A percentile compares a stretch with the other conserved stretches of the same genome.
Conservation (phyloP, 2,113 vertebrate species). For the Ivindomyrus marchei region DNA sequence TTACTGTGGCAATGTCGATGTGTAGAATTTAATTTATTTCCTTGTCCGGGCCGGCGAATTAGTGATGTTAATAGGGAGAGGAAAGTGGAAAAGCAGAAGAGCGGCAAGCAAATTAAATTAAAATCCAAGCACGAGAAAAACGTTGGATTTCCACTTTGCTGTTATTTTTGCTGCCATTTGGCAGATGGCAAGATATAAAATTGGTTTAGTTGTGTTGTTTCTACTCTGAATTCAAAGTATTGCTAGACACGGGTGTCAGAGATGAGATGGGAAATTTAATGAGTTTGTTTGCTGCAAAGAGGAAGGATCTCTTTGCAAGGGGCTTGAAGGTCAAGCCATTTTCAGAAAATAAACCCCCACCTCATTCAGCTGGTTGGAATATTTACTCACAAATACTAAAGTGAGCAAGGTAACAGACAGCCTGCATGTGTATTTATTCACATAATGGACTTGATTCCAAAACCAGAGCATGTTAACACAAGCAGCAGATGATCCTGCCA, state of each 20-base stretch:
- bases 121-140: background rate
- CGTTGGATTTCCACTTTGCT: background rate
- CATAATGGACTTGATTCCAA: background rate
- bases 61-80: slow-evolving; percentile 4
- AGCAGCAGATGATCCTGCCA: background rate
- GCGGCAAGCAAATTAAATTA: slow-evolving; percentile 10
- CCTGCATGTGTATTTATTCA: background rate
- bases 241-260: background rate
- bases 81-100: background rate
- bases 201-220: background rate
- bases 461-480: background rate
- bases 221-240: slow-evolving; percentile 4
- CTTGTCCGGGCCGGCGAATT: background rate
- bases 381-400: background rate
- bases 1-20: background rate
- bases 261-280: slow-evolving; percentile 20
- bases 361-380: background rate
- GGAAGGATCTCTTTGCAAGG: background rate
- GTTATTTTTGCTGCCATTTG: slow-evolving; percentile 1
- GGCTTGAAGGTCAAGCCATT: slow-evolving; percentile 4
- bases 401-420: background rate
- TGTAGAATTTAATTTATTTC: background rate
- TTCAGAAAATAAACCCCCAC: background rate
- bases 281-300: slow-evolving; percentile 4
- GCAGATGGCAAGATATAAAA: slow-evolving; percentile 14